Evolutionary conservation across 2,888 invertebrate species (phyloP), one percentile per base, ranked within the genome.

Genomic region (Diaperis boleti): DNA sequence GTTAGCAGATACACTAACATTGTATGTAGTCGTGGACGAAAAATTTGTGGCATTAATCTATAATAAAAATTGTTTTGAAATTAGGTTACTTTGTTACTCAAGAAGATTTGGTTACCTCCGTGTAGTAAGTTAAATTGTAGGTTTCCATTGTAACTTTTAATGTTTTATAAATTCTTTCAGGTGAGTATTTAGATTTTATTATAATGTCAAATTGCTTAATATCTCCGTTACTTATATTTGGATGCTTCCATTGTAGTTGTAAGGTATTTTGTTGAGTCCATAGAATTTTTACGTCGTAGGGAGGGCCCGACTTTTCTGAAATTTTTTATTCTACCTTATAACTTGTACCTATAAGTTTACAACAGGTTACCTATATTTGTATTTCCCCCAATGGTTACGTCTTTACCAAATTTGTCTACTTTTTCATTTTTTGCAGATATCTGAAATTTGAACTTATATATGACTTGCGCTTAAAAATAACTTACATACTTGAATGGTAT

Each of bases 171-270:
- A 20, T 20, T 20, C 6, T 20, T n/a, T n/a, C n/a, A n/a, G n/a
- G n/a, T 20, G 20, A 4, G 6, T 5, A n/a, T 3, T 26, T n/a
- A 3, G 26, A 5, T 2, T 8, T 5, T 26, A 29, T 47, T 13
- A 17, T 14, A 10, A 47, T 13, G 3, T 31, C 2, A 11, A 33
- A 33, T 5, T 2, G 5, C 11, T 10, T 1, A 10, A 11, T 13
- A 33, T 55, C 44, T 6, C 55, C 55, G 8, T 55, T 55, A 11
- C 42, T 44, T 18, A 10, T n/a, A 17, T 55, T 55, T 4, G 55
- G 55, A 33, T 55, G 55, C 14, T 55, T 55, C 55, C 55, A 55
- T 18, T 20, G 11, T 8, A 55, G 7, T 33, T 42, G 18, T 13
- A 55, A 31, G 7, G 31, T 13, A 33, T 44, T 55, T 31, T 15